Evolutionary conservation across 2,797 vertebrate genomes (phyloP).

Genomic region (Propithecus deckenii): DNA sequence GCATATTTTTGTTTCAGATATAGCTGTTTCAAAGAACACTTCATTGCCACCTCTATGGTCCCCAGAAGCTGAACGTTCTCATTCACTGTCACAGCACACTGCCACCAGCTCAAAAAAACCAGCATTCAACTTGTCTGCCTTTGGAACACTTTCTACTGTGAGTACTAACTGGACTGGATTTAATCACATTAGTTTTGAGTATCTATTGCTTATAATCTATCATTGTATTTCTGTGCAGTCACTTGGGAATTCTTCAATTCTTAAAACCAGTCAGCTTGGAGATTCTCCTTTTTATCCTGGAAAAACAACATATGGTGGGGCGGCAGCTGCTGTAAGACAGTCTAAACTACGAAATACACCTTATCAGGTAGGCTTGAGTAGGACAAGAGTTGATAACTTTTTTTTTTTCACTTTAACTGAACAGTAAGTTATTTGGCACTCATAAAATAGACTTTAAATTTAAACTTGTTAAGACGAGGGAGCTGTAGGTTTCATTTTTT

Average conservation of each 20-base stretch:
- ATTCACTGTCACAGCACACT: constrained; percentile 89
- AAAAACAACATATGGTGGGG: constrained; percentile 97
- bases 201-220: constrained; percentile 70
- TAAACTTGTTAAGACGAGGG: not conserved
- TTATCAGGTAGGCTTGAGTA: constrained; percentile 89
- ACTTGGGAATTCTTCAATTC: constrained; percentile 90
- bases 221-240: constrained; percentile 85
- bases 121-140: constrained; percentile 96
- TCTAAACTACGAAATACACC: constrained; percentile 88
- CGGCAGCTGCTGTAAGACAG: constrained; percentile 88
- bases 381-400: not conserved
- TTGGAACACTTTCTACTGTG: constrained; percentile 89
- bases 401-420: not conserved
- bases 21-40: constrained; percentile 92
- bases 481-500: not conserved
- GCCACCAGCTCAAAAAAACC: constrained; percentile 94
- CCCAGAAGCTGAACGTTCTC: constrained; percentile 92
- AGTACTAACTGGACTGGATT: constrained; percentile 74
- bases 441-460: not conserved
- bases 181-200: constrained; percentile 18
- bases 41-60: constrained; percentile 94
- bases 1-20: constrained; percentile 87
- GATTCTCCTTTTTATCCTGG: constrained; percentile 98
- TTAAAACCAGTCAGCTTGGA: constrained; percentile 95
- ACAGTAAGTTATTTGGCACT: not conserved